Evolutionary conservation across 2,113 vertebrate genomes (phyloP).

Genomic region (Oxyruncus cristatus): DNA sequence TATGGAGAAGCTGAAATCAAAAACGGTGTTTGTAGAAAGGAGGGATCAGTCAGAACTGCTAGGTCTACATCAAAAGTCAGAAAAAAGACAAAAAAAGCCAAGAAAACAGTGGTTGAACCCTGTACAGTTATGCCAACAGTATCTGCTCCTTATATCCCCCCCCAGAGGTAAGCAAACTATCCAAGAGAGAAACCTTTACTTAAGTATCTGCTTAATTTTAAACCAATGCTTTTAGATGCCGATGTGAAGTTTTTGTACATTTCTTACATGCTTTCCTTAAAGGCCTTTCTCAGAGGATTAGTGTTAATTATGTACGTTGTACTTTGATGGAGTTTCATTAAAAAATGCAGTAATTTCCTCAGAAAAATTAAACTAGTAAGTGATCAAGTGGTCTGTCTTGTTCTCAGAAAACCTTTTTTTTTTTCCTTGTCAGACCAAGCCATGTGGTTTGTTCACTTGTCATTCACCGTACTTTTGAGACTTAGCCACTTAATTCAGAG

Average conservation of each 20-base stretch:
- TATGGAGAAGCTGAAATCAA: constrained; percentile 86
- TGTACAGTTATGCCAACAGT: constrained; percentile 78
- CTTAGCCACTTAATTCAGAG: not conserved
- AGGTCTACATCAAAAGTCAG: constrained; percentile 83
- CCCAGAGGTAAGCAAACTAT: constrained; percentile 83
- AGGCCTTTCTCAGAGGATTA: not conserved
- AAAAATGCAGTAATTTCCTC: not conserved
- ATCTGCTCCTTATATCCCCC: constrained; percentile 86
- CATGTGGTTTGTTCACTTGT: not conserved
- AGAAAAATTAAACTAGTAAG: not conserved
- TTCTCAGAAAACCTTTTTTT: not conserved
- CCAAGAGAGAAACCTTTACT: not conserved
- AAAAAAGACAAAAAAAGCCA: constrained; percentile 88
- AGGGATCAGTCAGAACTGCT: constrained; percentile 72
- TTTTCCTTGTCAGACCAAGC: not conserved
- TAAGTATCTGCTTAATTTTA: not conserved
- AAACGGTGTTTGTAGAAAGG: constrained; percentile 87
- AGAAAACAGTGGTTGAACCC: constrained; percentile 80
- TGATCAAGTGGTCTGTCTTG: not conserved
- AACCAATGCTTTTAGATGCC: not conserved
- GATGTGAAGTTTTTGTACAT: not conserved
- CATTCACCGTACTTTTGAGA: not conserved
- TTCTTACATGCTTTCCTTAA: not conserved
- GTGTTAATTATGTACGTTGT: not conserved
- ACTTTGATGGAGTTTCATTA: not conserved